Evolutionary conservation across 2,888 invertebrate species (phyloP).

Genomic region (Mechanitis mazaeus): DNA sequence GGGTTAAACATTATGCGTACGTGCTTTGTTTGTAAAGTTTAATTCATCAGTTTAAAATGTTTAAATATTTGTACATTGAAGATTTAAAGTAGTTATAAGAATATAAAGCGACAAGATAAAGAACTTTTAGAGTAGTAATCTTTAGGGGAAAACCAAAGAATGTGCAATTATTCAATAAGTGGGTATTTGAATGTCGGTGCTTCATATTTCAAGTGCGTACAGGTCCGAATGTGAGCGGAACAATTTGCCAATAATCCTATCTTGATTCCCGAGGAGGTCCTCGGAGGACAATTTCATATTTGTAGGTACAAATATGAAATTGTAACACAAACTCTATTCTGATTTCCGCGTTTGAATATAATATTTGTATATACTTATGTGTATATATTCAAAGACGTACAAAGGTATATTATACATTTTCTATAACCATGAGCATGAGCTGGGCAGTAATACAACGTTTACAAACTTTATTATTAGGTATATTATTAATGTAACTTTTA

Average conservation of each 20-base stretch:
- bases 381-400: no score
- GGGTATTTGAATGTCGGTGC: constrained; percentile 40
- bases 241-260: constrained; percentile 74
- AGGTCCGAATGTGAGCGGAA: constrained; percentile 66
- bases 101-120: constrained; percentile 1
- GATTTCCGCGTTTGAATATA: not conserved
- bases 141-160: constrained; percentile 9
- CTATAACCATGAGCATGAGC: no score
- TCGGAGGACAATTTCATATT: constrained; percentile 64
- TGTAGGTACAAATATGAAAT: constrained; percentile 30
- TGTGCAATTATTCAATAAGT: constrained; percentile 6
- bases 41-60: not conserved
- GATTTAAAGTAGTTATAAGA: constrained; percentile 1
- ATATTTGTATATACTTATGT: no score
- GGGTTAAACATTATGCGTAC: not conserved
- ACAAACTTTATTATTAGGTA: no score
- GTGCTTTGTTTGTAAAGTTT: not conserved
- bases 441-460: no score
- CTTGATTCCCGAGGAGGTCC: constrained; percentile 51
- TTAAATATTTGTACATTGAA: not conserved
- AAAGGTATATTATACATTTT: no score
- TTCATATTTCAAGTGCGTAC: constrained; percentile 69
- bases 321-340: not conserved
- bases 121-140: constrained; percentile 2
- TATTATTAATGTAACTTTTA: no score